phyloP scores from a whole-genome alignment of 2,113 vertebrate genomes.

The Xyliphius kryptos region DNA sequence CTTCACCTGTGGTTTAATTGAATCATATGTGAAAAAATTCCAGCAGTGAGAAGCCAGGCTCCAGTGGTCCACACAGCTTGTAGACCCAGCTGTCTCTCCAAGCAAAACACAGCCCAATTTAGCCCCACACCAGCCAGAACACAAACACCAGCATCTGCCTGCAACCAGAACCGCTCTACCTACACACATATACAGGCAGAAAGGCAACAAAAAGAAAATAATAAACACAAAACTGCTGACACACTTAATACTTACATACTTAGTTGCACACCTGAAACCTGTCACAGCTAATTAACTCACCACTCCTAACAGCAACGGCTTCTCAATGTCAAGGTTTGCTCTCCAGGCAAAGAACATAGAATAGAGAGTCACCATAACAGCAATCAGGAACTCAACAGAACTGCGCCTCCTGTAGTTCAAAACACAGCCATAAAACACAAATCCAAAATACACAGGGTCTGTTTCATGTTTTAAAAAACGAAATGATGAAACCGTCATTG shows the following conservation, averaged over 20 bases:
- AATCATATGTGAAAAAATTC: constrained; percentile 68
- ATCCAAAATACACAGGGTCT: neutral
- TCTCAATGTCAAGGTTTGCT: constrained; percentile 89
- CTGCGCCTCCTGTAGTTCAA: constrained; percentile 51
- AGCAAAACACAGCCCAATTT: constrained; percentile 49
- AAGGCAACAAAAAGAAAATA: neutral
- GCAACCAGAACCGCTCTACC: constrained; percentile 97
- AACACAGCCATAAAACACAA: neutral
- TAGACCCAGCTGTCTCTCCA: constrained; percentile 53
- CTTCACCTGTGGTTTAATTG: constrained; percentile 80
- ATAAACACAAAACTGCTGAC: neutral
- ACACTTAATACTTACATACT: neutral
- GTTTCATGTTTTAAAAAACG: neutral
- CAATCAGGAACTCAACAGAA: constrained; percentile 71
- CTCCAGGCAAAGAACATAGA: constrained; percentile 95
- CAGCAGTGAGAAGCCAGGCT: constrained; percentile 73
- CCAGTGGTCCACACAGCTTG: constrained; percentile 52
- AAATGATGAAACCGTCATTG: no score
- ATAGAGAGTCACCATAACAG: constrained; percentile 79
- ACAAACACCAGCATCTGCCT: constrained; percentile 81
- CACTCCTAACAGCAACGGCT: constrained; percentile 87
- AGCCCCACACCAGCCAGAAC: constrained; percentile 83
- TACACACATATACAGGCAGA: constrained; percentile 41
- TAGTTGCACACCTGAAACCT: constrained; percentile 7
- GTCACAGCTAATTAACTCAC: constrained; percentile 61